These are phyloP conservation scores for Calypte anna DNA, from an alignment of 2,113 vertebrate genomes.

Conservation along the genomic window DNA sequence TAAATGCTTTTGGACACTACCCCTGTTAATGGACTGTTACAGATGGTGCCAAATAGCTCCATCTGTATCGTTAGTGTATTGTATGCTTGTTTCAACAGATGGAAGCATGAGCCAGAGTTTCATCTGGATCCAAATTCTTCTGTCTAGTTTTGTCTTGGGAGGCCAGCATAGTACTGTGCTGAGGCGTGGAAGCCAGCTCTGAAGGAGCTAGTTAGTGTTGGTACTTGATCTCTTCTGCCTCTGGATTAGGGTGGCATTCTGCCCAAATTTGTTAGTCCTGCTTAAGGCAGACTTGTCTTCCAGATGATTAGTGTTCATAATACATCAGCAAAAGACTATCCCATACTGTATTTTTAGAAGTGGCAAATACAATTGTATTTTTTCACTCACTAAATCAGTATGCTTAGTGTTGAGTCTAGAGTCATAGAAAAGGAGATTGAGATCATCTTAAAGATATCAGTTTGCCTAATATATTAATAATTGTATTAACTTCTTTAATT, in stretches of 20 bases:
- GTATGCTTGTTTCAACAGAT: background rate
- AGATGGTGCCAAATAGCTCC: accelerated
- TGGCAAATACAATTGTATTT: background rate
- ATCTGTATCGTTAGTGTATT: background rate
- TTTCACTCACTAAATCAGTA: background rate
- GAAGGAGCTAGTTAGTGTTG: background rate
- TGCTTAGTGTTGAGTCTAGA: background rate
- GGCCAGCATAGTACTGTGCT: background rate
- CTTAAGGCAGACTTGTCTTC: background rate
- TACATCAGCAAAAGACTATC: background rate
- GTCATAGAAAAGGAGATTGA: background rate
- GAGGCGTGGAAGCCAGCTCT: background rate
- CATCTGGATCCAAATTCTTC: background rate
- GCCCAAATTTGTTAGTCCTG: background rate
- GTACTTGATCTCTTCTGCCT: background rate
- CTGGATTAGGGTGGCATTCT: background rate
- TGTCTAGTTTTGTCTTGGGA: background rate
- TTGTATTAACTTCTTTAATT: background rate
- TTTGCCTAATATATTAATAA: background rate
- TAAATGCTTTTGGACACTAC: background rate
- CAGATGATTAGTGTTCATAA: background rate
- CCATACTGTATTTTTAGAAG: background rate
- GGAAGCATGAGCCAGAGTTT: background rate
- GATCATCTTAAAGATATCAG: background rate
- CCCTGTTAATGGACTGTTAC: background rate